Conservation (phyloP, 2,113 vertebrate genomes). For the Pluvianellus socialis region DNA sequence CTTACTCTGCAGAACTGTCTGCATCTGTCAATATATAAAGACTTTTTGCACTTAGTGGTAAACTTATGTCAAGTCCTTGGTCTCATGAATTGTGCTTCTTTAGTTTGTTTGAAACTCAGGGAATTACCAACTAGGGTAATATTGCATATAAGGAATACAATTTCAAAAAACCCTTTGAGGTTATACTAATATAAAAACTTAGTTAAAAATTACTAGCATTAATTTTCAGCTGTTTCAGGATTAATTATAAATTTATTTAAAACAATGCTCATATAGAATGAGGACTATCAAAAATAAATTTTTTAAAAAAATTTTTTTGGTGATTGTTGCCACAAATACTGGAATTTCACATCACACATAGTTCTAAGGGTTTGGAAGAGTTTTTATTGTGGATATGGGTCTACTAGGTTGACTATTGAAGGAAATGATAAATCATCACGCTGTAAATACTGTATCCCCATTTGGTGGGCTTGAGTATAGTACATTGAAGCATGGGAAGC, state of each 20-base stretch:
- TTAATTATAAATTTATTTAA: not conserved
- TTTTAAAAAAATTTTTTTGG: not conserved
- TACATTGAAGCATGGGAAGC: not conserved
- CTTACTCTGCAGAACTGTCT: not conserved
- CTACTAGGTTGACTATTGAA: not conserved
- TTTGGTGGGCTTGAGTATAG: not conserved
- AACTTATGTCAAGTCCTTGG: not conserved
- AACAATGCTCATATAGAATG: not conserved
- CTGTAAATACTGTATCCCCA: not conserved
- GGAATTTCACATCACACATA: not conserved
- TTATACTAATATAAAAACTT: not conserved
- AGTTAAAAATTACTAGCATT: not conserved
- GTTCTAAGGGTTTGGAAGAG: not conserved
- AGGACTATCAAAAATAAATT: not conserved
- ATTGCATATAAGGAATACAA: rapidly evolving
- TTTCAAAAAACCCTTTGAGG: not conserved
- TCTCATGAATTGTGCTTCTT: not conserved
- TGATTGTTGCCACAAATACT: not conserved
- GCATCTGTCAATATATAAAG: not conserved
- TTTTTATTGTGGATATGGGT: not conserved
- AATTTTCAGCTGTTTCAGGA: not conserved
- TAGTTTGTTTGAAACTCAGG: not conserved
- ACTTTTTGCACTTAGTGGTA: not conserved
- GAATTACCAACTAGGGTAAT: not conserved
- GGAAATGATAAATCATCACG: not conserved